A percentile compares a stretch with the other conserved stretches of the same genome.
phyloP scores from a whole-genome alignment of 2,797 vertebrate genomes.

The Spinibarbus caldwelli region DNA sequence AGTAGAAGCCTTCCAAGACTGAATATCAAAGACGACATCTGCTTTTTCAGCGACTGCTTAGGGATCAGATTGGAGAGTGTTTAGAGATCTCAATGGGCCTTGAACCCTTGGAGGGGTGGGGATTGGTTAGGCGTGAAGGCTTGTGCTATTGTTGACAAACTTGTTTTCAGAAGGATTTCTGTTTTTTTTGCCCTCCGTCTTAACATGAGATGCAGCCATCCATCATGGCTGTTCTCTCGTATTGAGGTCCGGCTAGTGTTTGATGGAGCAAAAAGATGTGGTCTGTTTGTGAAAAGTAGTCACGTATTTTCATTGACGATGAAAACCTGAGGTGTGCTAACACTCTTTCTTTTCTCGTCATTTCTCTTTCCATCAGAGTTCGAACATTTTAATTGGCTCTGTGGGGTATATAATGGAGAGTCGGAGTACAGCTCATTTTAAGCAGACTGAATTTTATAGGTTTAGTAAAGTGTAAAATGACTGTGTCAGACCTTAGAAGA shows the following conservation, averaged over 20 bases:
- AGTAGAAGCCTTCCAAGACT: constrained; percentile 35
- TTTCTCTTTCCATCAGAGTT: constrained; percentile 27
- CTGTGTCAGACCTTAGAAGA: constrained; percentile 6
- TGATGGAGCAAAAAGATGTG: constrained; percentile 54
- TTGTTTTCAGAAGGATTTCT: constrained; percentile 57
- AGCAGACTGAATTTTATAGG: constrained; percentile 24
- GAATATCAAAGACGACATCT: constrained; percentile 49
- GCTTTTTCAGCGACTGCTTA: constrained; percentile 47
- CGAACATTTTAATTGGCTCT: constrained; percentile 54
- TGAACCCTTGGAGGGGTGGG: constrained; percentile 12
- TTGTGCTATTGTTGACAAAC: constrained; percentile 54
- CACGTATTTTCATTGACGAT: constrained; percentile 49
- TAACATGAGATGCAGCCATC: constrained; percentile 61
- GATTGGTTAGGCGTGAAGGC: constrained; percentile 36
- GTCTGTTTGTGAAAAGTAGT: constrained; percentile 63
- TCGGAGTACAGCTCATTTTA: constrained; percentile 19
- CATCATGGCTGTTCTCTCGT: constrained; percentile 58
- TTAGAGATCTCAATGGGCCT: constrained; percentile 55
- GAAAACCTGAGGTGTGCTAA: constrained; percentile 44
- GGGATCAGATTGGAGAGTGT: constrained; percentile 50
- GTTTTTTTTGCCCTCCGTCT: constrained; percentile 45
- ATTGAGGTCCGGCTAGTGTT: constrained; percentile 55
- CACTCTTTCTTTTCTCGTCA: constrained; percentile 24
- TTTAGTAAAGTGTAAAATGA: constrained; percentile 25
- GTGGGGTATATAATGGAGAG: constrained; percentile 28